phyloP scores from a whole-genome alignment of 2,888 invertebrate genomes.

The Dryocosmus kuriphilus region DNA sequence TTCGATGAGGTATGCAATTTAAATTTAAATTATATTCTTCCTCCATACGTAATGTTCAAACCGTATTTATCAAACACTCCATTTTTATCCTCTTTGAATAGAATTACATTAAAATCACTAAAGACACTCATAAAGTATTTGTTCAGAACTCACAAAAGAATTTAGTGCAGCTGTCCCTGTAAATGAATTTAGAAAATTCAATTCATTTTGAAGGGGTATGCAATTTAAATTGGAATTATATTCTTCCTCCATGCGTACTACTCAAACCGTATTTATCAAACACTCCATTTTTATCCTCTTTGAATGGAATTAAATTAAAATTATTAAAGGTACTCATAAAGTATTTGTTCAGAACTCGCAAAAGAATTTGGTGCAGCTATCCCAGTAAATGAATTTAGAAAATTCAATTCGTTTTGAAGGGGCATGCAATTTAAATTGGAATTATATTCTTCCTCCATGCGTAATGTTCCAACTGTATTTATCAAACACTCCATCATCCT shows the following conservation, averaged over 20 bases:
- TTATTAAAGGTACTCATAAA: neutral
- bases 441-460: constrained; percentile 1
- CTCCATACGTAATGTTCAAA: neutral
- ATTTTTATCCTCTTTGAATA: neutral
- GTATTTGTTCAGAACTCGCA: neutral
- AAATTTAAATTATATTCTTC: constrained; percentile 10
- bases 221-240: constrained; percentile 10
- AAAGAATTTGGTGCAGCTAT: neutral
- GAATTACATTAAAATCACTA: neutral
- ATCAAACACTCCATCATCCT: constrained; percentile 29
- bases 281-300: constrained; percentile 13
- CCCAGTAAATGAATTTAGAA: constrained; percentile 1
- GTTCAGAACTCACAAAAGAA: neutral
- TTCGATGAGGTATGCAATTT: neutral
- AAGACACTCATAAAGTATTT: neutral
- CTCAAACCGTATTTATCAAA: constrained; percentile 24
- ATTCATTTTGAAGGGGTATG: neutral
- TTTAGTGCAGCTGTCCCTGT: neutral
- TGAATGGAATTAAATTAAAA: neutral
- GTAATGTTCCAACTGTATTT: constrained; percentile 15
- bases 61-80: constrained; percentile 27
- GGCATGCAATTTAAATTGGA: constrained; percentile 1
- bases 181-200: constrained; percentile 16
- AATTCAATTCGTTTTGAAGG: neutral
- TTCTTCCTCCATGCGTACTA: constrained; percentile 5